phyloP scores from a whole-genome alignment of 2,113 vertebrate genomes.

The Zosterops borbonicus region DNA sequence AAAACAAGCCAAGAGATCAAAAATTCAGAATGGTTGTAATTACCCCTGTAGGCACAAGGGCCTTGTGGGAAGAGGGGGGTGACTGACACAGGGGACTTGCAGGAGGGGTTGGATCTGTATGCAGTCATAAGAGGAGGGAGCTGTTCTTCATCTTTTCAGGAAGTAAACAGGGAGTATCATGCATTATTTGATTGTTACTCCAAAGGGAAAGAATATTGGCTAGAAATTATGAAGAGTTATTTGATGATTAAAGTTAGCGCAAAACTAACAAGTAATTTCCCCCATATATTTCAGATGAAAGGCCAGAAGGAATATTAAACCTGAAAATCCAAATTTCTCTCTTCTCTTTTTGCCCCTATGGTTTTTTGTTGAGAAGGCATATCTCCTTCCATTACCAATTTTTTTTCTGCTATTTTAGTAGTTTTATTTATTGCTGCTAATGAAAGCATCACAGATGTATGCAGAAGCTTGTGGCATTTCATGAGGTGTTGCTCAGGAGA shows the following conservation, averaged over 20 bases:
- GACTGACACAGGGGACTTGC: neutral
- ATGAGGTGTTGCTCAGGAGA: neutral
- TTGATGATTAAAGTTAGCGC: neutral
- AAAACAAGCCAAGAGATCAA: constrained; percentile 33
- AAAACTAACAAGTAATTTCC: neutral
- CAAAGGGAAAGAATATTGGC: neutral
- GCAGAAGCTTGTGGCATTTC: neutral
- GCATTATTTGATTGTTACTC: neutral
- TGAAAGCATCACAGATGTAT: neutral
- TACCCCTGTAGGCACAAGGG: constrained; percentile 12
- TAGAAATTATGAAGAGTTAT: neutral
- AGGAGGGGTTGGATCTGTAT: neutral
- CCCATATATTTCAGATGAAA: neutral
- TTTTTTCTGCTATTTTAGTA: neutral
- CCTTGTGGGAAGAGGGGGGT: constrained; percentile 23
- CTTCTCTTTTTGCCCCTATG: accelerated
- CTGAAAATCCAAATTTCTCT: neutral
- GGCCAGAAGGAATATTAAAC: neutral
- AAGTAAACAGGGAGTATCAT: constrained; percentile 42
- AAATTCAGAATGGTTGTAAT: constrained; percentile 50
- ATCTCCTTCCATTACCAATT: neutral
- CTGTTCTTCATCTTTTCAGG: neutral
- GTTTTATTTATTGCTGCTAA: neutral
- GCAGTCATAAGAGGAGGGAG: neutral
- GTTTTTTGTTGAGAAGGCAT: neutral